These are phyloP conservation scores for Lagorchestes hirsutus DNA, from an alignment of 2,797 vertebrate genomes.

Conservation along the genomic window DNA sequence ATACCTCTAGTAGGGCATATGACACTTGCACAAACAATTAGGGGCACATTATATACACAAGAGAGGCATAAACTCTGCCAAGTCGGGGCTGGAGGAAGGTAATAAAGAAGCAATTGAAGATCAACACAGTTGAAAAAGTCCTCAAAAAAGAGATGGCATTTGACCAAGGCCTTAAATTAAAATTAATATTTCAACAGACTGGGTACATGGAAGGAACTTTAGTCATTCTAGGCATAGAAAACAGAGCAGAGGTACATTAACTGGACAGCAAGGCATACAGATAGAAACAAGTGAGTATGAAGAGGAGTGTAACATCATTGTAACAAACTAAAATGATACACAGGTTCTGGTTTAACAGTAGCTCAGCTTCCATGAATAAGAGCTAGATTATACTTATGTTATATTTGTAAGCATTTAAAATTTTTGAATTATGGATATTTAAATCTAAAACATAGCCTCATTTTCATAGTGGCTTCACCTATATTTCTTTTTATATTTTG, in stretches of 20 bases:
- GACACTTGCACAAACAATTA: not conserved
- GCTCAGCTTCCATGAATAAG: conserved; percentile 31
- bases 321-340: conserved; percentile 51
- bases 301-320: conserved; percentile 26
- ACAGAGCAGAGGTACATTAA: not conserved
- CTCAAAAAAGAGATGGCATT: not conserved
- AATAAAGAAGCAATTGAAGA: not conserved
- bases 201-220: not conserved
- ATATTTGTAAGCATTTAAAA: conserved; percentile 53
- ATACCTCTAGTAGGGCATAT: not conserved
- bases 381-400: conserved; percentile 19
- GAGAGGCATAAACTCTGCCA: not conserved
- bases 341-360: conserved; percentile 33
- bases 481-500: conserved; percentile 40
- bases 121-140: not conserved
- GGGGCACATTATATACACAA: not conserved
- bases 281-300: too few relatives aligned
- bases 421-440: conserved; percentile 29
- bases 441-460: conserved; percentile 44
- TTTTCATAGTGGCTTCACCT: conserved; percentile 58
- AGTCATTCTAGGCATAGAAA: not conserved
- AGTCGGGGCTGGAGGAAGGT: not conserved
- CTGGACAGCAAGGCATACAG: too few relatives aligned
- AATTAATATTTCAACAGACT: not conserved
- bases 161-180: not conserved